Conservation (phyloP, 2,797 vertebrate genomes). For the Premnoplex brunnescens region DNA sequence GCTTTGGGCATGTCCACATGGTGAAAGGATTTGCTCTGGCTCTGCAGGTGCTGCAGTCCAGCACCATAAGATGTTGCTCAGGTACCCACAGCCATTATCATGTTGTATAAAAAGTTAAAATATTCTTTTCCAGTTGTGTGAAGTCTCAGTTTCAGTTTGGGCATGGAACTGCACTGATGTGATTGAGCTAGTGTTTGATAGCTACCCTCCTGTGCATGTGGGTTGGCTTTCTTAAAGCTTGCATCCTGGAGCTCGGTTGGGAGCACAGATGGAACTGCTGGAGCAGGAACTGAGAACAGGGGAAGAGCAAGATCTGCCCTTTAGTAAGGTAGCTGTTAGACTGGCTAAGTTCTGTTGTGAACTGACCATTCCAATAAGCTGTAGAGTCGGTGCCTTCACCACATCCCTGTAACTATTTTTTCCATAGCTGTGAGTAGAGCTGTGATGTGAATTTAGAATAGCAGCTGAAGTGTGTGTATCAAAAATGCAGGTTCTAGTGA, state of each 20-base stretch:
- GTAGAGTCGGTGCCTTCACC: background rate
- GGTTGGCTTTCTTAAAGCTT: background rate
- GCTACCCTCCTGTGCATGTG: background rate
- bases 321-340: background rate
- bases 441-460: background rate
- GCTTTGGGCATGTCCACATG: accelerated
- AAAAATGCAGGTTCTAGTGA: background rate
- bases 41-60: background rate
- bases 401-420: background rate
- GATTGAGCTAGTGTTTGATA: background rate
- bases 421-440: background rate
- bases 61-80: background rate
- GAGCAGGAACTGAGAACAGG: background rate
- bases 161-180: background rate
- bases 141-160: background rate
- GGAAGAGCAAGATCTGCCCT: background rate
- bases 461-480: background rate
- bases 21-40: background rate
- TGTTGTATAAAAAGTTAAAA: background rate
- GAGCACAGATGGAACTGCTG: background rate
- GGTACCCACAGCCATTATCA: background rate
- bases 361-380: background rate
- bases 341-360: background rate
- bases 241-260: background rate
- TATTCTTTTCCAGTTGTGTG: background rate